Evolutionary conservation across 2,888 invertebrate genomes (phyloP), one percentile per base, ranked within the genome.

Genomic region (Acronicta psi): DNA sequence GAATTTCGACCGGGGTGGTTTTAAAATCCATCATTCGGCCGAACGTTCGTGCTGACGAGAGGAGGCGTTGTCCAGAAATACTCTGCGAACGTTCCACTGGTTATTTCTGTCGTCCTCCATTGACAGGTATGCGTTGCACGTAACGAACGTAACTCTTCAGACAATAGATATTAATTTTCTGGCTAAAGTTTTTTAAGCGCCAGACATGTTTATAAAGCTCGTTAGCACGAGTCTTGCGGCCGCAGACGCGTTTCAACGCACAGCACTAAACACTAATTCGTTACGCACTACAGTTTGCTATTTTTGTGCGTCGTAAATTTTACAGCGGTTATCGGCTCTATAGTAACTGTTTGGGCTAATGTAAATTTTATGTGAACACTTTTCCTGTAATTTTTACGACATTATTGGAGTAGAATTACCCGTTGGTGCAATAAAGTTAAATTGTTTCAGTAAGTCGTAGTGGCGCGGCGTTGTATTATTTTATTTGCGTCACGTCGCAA

Each of bases 21-120:
- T 42, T 49, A 55, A 56, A 68, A 63, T 68, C 46, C 62, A 59
- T 70, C 63, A 73, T 65, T 64, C 43, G 49, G 20, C 14, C 40
- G 56, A 70, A 54, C 55, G 54, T 20, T 52, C 36, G 47, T 41
- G 53, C 34, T 59, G 56, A 53, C 47, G 74, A 59, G 58, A 40
- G 60, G 55, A 78, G 75, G 74, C 61, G 75, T 54, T 70, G 69
- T 78, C 78, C 84, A 82, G 77, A 89, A 89, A 89, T 90, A 89
- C 79, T 59, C 77, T 25, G 56, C 73, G 75, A 73, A 69, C 83
- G 77, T 70, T 77, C 79, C 69, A 68, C 76, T 73, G 59, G 82
- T 68, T 89, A 89, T 90, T 91, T 91, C 82, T 74, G 84, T 84
- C 81, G 77, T 65, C 57, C 73, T 87, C 83, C 77, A 88, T 89